Evolutionary conservation across 2,113 vertebrate species (phyloP).

Genomic region (Ammospiza caudacuta): DNA sequence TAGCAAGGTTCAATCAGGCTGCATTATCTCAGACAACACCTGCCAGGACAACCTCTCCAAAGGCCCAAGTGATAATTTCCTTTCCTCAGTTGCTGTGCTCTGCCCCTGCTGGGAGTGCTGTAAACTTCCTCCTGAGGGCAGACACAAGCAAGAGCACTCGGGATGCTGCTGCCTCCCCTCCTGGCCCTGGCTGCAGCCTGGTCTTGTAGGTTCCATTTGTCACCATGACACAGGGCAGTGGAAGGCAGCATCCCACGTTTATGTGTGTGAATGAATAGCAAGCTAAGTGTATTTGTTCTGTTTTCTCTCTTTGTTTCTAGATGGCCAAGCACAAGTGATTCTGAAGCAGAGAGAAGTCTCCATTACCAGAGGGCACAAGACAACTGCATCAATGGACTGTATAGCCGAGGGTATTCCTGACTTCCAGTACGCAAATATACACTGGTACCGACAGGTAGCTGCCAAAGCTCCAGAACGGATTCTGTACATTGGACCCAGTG

Average conservation of each 20-base stretch:
- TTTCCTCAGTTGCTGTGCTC: neutral
- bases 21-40: neutral
- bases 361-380: fast-evolving
- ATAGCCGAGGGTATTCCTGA: fast-evolving
- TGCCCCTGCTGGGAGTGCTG: neutral
- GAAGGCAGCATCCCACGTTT: fast-evolving
- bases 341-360: neutral
- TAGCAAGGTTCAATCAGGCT: neutral
- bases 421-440: neutral
- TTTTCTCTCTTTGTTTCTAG: slow-evolving; percentile 10
- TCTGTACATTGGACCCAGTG: neutral
- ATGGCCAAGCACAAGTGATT: neutral
- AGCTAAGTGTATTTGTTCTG: neutral
- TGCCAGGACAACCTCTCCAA: neutral
- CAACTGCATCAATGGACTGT: neutral
- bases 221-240: fast-evolving
- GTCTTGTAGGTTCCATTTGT: neutral
- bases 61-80: neutral
- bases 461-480: neutral
- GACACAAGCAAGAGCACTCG: neutral
- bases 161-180: neutral
- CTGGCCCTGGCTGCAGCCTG: neutral
- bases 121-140: neutral
- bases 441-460: neutral
- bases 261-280: fast-evolving